These are phyloP conservation scores for Galaxea fascicularis DNA, from an alignment of 92 coral and sea anemone genomes.

Conservation along the genomic window DNA sequence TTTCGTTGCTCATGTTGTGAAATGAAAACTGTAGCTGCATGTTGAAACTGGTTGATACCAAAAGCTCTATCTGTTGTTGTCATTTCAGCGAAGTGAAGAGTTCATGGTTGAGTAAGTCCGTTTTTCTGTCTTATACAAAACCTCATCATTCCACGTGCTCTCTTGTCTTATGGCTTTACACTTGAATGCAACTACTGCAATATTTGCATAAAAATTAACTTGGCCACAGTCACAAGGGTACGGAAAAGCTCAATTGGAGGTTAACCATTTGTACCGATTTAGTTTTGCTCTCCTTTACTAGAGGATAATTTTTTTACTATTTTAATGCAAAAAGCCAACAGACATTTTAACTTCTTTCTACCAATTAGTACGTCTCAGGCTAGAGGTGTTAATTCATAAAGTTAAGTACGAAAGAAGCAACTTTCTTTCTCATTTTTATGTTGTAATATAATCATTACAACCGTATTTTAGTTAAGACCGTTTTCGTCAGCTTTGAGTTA, in stretches of 20 bases:
- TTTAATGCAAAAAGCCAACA: neutral
- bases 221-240: neutral
- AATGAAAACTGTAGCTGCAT: neutral
- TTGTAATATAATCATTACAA: too few species aligned
- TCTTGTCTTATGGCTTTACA: neutral
- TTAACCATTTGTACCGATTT: neutral
- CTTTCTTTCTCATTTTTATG: too few species aligned
- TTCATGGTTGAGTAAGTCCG: neutral
- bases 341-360: too few species aligned
- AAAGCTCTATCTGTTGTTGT: slow-evolving; percentile 5
- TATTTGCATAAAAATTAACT: slow-evolving; percentile 1
- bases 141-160: slow-evolving; percentile 15
- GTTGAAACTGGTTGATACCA: neutral
- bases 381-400: too few species aligned
- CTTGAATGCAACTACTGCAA: neutral
- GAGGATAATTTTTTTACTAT: too few species aligned
- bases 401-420: too few species aligned
- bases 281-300: too few species aligned
- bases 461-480: too few species aligned
- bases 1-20: too few species aligned
- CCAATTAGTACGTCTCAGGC: too few species aligned
- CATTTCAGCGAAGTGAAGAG: neutral
- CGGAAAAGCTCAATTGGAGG: neutral
- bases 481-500: too few species aligned
- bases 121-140: neutral